Evolutionary conservation across 1,140 invertebrate genomes (phyloP), one percentile per base, ranked within the genome.

Genomic region (Platyscapa corneri): DNA sequence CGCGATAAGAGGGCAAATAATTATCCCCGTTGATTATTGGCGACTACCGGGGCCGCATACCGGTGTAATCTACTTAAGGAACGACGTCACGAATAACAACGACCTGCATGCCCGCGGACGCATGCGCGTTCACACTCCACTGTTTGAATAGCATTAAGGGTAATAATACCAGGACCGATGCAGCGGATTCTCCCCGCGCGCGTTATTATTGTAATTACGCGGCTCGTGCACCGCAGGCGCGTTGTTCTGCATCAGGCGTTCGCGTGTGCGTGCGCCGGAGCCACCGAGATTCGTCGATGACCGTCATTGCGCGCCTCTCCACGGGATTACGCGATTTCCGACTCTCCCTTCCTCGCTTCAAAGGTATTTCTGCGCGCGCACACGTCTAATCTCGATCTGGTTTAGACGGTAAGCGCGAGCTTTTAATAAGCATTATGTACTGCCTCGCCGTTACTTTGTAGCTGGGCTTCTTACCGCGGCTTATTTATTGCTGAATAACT

Each of bases 131-230:
- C 42, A 32, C 75, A 46, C 78, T 81, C 37, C 49, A 30, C 74
- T 87, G 82, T 88, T 87, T 86, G 85, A 88, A 87, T 83, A 89
- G 87, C 77, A 85, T 84, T 88, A 86, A 39, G 65, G 83, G 86
- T 87, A 86, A 88, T 87, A 88, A 87, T 87, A 87, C 81, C 56
- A 2, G 12, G 74, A 70, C 5, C 53, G 18, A 2, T 10, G 64
- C 27, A 76, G n/a, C 49, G 18, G 32, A 53, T 60, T 32, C 49
- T n/a, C 3, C 32, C 1, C 34, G 1, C 37, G n/a, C 8, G 23
- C 37, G 23, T 70, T 42, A 74, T 74, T 72, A 49, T 72, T 82
- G 30, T 30, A 70, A 49, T 72, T 82, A 82, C 16, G 78, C 79
- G 30, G 16, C 27, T 30, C 65, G 0, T 27, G 42, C 27, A 42